Evolutionary conservation across 2,888 invertebrate genomes (phyloP), one percentile per base, ranked within the genome.

Genomic region (Rhagonycha fulva): DNA sequence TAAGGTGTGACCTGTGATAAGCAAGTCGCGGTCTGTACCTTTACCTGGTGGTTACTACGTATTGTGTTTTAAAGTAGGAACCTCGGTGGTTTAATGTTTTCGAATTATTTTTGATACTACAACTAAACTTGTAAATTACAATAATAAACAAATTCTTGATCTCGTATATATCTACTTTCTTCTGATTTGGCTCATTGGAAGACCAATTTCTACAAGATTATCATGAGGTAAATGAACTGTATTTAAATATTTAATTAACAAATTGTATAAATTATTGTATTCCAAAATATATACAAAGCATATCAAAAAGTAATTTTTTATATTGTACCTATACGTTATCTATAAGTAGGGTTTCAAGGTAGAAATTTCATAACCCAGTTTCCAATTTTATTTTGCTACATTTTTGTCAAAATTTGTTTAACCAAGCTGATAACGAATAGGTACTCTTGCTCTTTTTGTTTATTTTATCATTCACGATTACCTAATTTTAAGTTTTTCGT

Each of bases 1-100:
- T 78, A 78, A 78, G 78, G 76, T 74, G 74, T 78, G 78, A 78
- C 78, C 78, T 78, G 76, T 78, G 78, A 78, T 78, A 78, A 78
- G 74, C 69, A 61, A 72, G 72, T 74, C 68, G 75, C 70, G 70
- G 73, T 63, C 78, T 63, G 70, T 71, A 76, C 76, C 76, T 77
- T 69, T 78, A 77, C 77, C 77, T 77, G 77, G 72, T 74, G 72
- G 74, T 77, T 76, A 75, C 76, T 66, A 77, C 77, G 76, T 71
- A 76, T 73, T 74, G 76, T 71, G 74, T 69, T 71, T 68, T 47
- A 74, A 74, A 70, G 74, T 76, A 12, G 63, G 23, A 66, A 66
- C 24, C 24, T 66, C 63, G 7, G 76, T 63, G 63, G 71, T 74
- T 76, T 74, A 69, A 24, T 26, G 26, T 66, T 66, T 12, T 26